Conservation (phyloP, 2,113 vertebrate species). For the Mola mola region DNA sequence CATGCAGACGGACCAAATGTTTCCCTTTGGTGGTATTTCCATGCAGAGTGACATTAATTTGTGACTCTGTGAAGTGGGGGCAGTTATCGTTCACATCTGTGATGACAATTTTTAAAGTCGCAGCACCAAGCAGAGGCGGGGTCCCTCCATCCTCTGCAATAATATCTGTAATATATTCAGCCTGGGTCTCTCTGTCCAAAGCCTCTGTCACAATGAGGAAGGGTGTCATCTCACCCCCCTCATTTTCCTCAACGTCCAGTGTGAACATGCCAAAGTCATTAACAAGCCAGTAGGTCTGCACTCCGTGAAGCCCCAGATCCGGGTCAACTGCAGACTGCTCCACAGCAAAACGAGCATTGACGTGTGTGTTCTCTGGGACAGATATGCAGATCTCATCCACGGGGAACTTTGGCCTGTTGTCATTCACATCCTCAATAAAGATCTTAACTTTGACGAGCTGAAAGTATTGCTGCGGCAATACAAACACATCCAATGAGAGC, state of each 20-base stretch:
- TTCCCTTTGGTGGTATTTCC: slow-evolving; percentile 90
- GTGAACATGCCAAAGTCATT: slow-evolving; percentile 93
- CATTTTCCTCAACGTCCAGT: slow-evolving; percentile 95
- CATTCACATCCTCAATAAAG: slow-evolving; percentile 91
- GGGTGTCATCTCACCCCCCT: slow-evolving; percentile 91
- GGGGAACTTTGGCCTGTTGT: slow-evolving; percentile 91
- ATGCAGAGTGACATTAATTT: slow-evolving; percentile 88
- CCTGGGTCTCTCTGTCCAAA: slow-evolving; percentile 89
- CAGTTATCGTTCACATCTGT: slow-evolving; percentile 97
- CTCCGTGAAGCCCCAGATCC: slow-evolving; percentile 86
- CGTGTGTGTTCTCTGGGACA: slow-evolving; percentile 90
- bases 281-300: slow-evolving; percentile 93
- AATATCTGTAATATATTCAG: slow-evolving; percentile 91
- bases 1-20: slow-evolving; percentile 83
- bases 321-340: slow-evolving; percentile 94
- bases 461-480: slow-evolving; percentile 95
- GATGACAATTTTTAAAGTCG: slow-evolving; percentile 91
- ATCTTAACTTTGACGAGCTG: slow-evolving; percentile 95
- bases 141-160: slow-evolving; percentile 93
- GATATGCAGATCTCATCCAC: slow-evolving; percentile 86
- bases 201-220: slow-evolving; percentile 91
- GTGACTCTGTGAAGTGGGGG: slow-evolving; percentile 87
- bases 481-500: slow-evolving; percentile 91
- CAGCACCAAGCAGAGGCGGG: slow-evolving; percentile 89
- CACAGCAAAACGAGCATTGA: slow-evolving; percentile 90